These are phyloP conservation scores for Callocephalon fimbriatum DNA, from an alignment of 2,113 vertebrate genomes.

Conservation along the genomic window DNA sequence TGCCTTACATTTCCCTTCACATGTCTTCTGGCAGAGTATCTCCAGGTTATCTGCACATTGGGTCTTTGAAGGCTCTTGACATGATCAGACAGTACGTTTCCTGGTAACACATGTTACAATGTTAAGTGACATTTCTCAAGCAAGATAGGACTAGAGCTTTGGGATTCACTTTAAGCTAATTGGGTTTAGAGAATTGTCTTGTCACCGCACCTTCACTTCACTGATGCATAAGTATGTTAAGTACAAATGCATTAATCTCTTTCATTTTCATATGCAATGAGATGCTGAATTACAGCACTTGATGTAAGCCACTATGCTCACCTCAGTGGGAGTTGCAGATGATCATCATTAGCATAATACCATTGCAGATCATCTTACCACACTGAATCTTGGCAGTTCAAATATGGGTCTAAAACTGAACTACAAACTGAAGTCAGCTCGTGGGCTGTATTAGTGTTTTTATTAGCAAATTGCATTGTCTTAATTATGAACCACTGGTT, in stretches of 20 bases:
- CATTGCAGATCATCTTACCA: background rate
- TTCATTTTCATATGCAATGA: conserved; percentile 8
- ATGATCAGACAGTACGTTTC: background rate
- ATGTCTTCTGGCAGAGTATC: background rate
- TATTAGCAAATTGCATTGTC: background rate
- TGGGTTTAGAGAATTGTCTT: conserved; percentile 20
- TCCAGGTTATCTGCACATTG: background rate
- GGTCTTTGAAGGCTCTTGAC: conserved; percentile 2
- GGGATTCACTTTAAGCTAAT: background rate
- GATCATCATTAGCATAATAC: background rate
- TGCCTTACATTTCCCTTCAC: background rate
- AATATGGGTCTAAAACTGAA: background rate
- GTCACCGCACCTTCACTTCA: background rate
- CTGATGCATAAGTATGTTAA: background rate
- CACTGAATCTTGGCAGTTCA: background rate
- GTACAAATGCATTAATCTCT: background rate
- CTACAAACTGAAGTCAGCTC: background rate
- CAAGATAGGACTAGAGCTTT: background rate
- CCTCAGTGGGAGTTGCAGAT: background rate
- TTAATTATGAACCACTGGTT: background rate
- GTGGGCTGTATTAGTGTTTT: background rate
- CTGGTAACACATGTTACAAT: background rate
- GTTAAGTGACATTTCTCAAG: conserved; percentile 27
- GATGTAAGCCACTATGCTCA: background rate
- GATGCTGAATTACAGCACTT: background rate